These are phyloP conservation scores for Sebastes jordani DNA, from an alignment of 2,797 vertebrate genomes.

Conservation along the genomic window DNA sequence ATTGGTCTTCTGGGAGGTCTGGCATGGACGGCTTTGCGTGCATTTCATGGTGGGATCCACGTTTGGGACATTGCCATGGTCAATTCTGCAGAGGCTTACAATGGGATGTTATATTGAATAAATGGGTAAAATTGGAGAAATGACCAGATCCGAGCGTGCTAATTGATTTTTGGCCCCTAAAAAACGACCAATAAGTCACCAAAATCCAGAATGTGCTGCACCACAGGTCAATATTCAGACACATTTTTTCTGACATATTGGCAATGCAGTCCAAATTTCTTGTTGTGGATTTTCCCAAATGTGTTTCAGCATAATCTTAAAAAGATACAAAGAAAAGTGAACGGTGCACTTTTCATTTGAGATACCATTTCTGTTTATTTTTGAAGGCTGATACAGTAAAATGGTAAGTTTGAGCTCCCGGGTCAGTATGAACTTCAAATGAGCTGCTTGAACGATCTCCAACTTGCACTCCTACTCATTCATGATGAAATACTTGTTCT, in stretches of 20 bases:
- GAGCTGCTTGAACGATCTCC: background rate
- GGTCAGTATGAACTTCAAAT: conserved; percentile 26
- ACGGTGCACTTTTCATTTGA: background rate
- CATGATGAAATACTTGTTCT: background rate
- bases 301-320: background rate
- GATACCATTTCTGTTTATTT: conserved; percentile 1
- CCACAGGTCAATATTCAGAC: background rate
- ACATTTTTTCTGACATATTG: background rate
- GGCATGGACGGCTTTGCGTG: conserved; percentile 29
- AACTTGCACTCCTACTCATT: background rate
- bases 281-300: background rate
- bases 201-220: background rate
- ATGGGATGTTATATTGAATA: conserved; percentile 14
- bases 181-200: background rate
- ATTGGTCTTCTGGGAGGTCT: conserved; percentile 76
- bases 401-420: conserved; percentile 1
- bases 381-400: background rate
- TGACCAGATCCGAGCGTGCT: background rate
- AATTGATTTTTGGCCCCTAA: background rate
- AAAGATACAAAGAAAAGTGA: background rate
- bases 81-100: conserved; percentile 2
- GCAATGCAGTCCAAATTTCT: background rate
- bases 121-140: conserved; percentile 15
- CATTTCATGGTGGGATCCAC: conserved; percentile 26
- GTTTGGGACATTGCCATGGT: conserved; percentile 38